Evolutionary conservation across 2,888 invertebrate genomes (phyloP), one percentile per base, ranked within the genome.

Genomic region (Patella ulyssiponensis): DNA sequence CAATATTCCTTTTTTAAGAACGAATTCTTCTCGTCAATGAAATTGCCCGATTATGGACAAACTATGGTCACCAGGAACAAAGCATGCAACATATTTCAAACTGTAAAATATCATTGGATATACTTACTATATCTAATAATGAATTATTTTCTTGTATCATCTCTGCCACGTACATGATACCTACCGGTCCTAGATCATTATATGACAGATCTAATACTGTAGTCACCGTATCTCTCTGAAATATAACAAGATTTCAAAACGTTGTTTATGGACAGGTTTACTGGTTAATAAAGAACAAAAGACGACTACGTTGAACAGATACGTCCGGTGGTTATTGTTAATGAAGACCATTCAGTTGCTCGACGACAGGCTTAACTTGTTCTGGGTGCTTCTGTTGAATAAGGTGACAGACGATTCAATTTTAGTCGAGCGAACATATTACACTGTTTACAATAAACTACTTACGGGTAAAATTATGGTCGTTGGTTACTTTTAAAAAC

Each of bases 161-260:
- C 74, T 88, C 86, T 17, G 85, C 84, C 11, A 89, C 78, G 77
- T 87, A 87, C 77, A 82, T 84, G 9, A 85, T 81, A 33, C 88
- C 88, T 3, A 86, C 64, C 27, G 86, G 81, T 17, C 88, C 87
- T 12, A 89, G 81, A 54, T 87, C 83, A 79, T 88, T 88, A 7
- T 86, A 86, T 12, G 87, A 87, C 14, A 89, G 75, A 78, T 88
- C 86, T 9, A 89, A 75, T 17, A 76, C 76, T 27, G 71, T 58
- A 3, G 88, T 80, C 4, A 71, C 79, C 3, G 72, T 74, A 75
- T 89, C 87, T 71, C 81, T 77, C 89, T 89, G 83, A 17, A 85
- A 85, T 20, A 54, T 70, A 73, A 74, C 20, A 33, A 53, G 23
- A 51, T 44, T 44, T 44, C 44, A 44, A 44, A 44, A 44, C 9